Conservation (phyloP, 2,888 invertebrate genomes). For the Fragum whitleyi region DNA sequence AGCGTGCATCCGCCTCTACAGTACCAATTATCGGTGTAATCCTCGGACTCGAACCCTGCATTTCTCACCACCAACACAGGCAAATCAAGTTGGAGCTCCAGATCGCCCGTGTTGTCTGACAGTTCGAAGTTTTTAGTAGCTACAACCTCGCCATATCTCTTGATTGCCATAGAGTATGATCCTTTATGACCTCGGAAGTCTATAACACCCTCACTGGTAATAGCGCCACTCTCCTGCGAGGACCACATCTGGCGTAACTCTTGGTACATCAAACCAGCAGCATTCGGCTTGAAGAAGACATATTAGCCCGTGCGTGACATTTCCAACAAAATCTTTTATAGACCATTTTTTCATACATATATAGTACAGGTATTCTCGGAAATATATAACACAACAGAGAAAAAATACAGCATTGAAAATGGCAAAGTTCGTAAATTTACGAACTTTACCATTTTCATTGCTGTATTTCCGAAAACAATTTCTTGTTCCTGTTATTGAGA, state of each 20-base stretch:
- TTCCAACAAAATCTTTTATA: too few species aligned
- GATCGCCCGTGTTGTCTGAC: background rate
- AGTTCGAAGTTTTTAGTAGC: slow-evolving; percentile 35
- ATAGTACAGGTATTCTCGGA: too few species aligned
- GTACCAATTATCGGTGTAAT: slow-evolving; percentile 21
- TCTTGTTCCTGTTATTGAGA: too few species aligned
- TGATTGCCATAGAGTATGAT: slow-evolving; percentile 32
- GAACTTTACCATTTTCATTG: too few species aligned
- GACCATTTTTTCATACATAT: too few species aligned
- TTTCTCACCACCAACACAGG: slow-evolving; percentile 19
- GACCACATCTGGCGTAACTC: slow-evolving; percentile 36
- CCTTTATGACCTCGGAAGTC: slow-evolving; percentile 41
- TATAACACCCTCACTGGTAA: slow-evolving; percentile 9
- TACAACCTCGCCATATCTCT: slow-evolving; percentile 28
- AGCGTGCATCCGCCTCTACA: slow-evolving; percentile 30
- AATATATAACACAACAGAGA: too few species aligned
- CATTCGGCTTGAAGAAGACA: slow-evolving; percentile 41
- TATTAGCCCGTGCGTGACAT: too few species aligned
- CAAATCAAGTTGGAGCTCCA: background rate
- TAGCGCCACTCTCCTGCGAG: slow-evolving; percentile 22
- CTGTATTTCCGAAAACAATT: too few species aligned
- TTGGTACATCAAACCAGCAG: slow-evolving; percentile 38
- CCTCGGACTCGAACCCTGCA: slow-evolving; percentile 22
- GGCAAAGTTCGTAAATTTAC: too few species aligned
- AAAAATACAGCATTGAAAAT: too few species aligned